phyloP scores from a whole-genome alignment of 2,113 vertebrate species.

The human region DNA sequence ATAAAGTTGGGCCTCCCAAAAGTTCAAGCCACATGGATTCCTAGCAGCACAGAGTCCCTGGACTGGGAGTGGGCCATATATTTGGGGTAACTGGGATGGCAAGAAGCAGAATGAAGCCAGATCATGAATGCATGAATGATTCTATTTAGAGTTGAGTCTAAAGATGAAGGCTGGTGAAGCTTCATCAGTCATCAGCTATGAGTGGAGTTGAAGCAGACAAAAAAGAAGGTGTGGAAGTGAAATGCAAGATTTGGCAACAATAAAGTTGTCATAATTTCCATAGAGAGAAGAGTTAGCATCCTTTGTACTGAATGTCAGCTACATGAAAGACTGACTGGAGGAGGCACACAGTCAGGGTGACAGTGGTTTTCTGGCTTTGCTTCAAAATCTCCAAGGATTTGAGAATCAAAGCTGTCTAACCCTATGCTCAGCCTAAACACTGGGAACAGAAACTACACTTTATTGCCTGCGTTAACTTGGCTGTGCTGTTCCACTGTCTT shows the following conservation, averaged over 20 bases:
- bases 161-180: neutral
- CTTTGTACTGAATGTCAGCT: neutral
- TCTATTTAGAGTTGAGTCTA: neutral
- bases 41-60: too few relatives aligned
- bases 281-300: neutral
- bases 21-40: neutral
- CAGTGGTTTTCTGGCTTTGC: neutral
- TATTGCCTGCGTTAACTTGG: neutral
- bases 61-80: too few relatives aligned
- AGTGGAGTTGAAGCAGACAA: neutral
- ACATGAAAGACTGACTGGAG: neutral
- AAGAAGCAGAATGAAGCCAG: neutral
- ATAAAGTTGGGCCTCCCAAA: neutral
- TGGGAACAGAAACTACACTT: neutral
- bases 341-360: neutral
- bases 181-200: neutral
- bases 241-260: neutral
- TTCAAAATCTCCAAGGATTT: neutral
- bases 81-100: neutral
- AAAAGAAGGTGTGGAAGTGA: neutral
- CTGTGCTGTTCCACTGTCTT: neutral
- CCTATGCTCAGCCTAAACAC: rapidly evolving
- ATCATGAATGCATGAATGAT: neutral
- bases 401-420: neutral
- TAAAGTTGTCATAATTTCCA: neutral